Conservation (phyloP, 2,113 vertebrate species). For the Pandion haliaetus region DNA sequence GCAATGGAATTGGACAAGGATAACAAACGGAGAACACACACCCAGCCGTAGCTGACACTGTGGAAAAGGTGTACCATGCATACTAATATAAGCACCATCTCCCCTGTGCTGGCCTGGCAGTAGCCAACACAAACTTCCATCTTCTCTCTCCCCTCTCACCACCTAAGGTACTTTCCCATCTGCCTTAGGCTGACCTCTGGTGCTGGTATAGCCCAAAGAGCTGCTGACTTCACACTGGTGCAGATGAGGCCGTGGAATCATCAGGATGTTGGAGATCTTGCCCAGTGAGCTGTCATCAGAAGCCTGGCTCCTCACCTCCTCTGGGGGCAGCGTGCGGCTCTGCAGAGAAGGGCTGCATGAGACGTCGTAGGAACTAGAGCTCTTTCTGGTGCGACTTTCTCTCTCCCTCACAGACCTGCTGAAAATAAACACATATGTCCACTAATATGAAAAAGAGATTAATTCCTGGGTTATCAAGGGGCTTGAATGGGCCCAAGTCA, state of each 20-base stretch:
- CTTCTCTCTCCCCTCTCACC: not conserved
- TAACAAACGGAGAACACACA: not conserved
- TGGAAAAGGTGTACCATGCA: not conserved
- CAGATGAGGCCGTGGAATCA: conserved; percentile 86
- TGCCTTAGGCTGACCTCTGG: conserved; percentile 80
- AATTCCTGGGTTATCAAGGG: not conserved
- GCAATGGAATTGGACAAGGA: not conserved
- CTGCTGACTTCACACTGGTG: conserved; percentile 98
- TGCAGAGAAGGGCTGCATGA: conserved; percentile 79
- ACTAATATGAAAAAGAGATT: not conserved
- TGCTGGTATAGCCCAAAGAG: conserved; percentile 94
- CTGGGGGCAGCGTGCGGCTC: conserved; percentile 70
- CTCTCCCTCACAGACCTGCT: conserved; percentile 76
- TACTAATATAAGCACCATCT: not conserved
- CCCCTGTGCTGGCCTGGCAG: not conserved
- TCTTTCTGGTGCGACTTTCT: conserved; percentile 86
- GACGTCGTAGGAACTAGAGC: conserved; percentile 86
- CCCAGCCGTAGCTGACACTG: not conserved
- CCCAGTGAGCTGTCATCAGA: conserved; percentile 93
- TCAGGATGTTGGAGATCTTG: conserved; percentile 89
- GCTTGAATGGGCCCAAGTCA: not conserved
- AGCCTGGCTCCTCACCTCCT: conserved; percentile 92
- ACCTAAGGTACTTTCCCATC: not conserved
- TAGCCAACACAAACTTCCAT: not conserved
- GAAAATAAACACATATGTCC: not conserved